These are phyloP conservation scores for Harpagus bidentatus DNA, from an alignment of 2,113 vertebrate genomes.

Conservation along the genomic window DNA sequence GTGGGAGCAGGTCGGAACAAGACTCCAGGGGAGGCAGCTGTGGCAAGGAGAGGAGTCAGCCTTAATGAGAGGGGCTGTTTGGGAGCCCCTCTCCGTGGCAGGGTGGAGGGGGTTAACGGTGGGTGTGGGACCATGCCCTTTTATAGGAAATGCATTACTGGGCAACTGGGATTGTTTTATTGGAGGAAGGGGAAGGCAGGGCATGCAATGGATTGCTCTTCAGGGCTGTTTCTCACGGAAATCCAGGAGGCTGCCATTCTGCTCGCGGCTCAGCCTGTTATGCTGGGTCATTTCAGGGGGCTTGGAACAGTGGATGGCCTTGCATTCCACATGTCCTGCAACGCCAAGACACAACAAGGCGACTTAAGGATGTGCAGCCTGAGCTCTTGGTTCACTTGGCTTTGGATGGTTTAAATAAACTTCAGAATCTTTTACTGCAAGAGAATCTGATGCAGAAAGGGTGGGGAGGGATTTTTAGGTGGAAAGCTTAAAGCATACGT, in stretches of 20 bases:
- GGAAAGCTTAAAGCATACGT: neutral
- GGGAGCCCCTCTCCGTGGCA: neutral
- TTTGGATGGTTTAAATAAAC: neutral
- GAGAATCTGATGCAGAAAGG: neutral
- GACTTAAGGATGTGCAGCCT: neutral
- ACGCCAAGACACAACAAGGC: neutral
- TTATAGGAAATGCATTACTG: neutral
- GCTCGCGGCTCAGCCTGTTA: neutral
- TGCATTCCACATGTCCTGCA: neutral
- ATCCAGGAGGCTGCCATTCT: neutral
- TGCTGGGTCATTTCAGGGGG: neutral
- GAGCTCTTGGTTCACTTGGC: neutral
- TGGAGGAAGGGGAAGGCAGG: neutral
- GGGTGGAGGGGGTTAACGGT: neutral
- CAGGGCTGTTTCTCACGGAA: neutral
- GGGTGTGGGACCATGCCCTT: neutral
- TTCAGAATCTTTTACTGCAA: neutral
- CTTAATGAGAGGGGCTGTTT: too few species aligned
- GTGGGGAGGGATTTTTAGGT: neutral
- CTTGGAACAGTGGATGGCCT: neutral
- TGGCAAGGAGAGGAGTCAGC: neutral
- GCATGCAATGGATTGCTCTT: neutral
- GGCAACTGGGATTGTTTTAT: neutral
- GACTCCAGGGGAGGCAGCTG: neutral
- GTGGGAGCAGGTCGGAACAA: neutral